Evolutionary conservation across 2,888 invertebrate genomes (phyloP).

Genomic region (Bembecia ichneumoniformis): DNA sequence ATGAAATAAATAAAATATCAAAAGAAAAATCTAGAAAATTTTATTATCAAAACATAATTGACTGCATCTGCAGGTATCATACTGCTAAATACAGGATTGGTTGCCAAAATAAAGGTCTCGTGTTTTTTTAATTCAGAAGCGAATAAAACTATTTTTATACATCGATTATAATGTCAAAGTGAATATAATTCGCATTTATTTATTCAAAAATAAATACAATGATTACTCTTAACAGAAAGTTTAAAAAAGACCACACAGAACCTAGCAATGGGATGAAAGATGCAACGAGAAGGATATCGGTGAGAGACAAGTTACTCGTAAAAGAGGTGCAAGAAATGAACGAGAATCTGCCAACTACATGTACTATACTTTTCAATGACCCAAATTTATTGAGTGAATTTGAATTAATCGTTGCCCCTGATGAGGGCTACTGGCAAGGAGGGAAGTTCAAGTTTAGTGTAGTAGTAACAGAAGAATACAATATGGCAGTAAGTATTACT

Average conservation of each 20-base stretch:
- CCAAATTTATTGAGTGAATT: conserved; percentile 88
- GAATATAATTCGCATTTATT: neutral
- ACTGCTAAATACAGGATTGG: no score
- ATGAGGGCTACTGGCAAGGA: conserved; percentile 91
- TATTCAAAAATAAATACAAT: conserved; percentile 43
- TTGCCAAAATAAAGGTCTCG: no score
- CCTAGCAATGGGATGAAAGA: conserved; percentile 45
- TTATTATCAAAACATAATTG: no score
- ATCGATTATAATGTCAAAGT: neutral
- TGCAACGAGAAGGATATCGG: conserved; percentile 76
- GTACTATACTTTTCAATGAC: conserved; percentile 85
- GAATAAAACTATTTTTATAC: neutral
- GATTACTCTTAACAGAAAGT: conserved; percentile 81
- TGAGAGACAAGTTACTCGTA: conserved; percentile 83
- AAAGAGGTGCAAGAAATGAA: conserved; percentile 92
- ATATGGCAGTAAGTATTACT: conserved; percentile 86
- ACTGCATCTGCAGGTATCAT: no score
- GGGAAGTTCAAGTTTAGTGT: conserved; percentile 90
- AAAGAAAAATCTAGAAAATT: no score
- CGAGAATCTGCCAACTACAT: conserved; percentile 84
- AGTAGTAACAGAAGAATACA: conserved; percentile 93
- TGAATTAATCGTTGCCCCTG: conserved; percentile 81
- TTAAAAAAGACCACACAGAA: conserved; percentile 75
- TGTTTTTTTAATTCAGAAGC: no score
- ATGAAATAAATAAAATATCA: no score